A percentile compares a stretch with the other conserved stretches of the same genome.
Evolutionary conservation across 2,888 invertebrate species (phyloP).

Genomic region (Linhomoeus sp.): DNA sequence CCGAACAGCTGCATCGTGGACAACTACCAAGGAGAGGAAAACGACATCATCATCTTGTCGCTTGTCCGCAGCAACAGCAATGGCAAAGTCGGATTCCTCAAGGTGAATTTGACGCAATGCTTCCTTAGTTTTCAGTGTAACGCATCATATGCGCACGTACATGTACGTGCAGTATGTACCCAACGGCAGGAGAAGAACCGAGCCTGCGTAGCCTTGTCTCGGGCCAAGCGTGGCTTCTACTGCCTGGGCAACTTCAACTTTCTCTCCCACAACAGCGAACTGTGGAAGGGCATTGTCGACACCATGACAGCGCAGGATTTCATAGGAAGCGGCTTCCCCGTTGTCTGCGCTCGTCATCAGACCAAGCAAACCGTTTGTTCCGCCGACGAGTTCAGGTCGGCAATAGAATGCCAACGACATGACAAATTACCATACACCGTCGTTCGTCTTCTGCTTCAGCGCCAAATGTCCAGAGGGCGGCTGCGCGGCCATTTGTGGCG

Average conservation of each 20-base stretch:
- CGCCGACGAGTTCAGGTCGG: too few species aligned
- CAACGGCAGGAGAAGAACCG: constrained; percentile 21
- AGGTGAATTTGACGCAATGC: constrained; percentile 7
- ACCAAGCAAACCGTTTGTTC: constrained; percentile 6
- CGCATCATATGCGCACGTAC: too few species aligned
- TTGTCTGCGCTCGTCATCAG: constrained; percentile 12
- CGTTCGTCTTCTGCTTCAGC: too few species aligned
- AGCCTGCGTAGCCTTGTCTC: constrained; percentile 39
- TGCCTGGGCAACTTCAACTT: constrained; percentile 45
- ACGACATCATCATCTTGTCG: constrained; percentile 44
- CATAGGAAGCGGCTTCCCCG: constrained; percentile 7
- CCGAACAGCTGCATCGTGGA: too few species aligned
- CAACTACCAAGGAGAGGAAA: constrained; percentile 62
- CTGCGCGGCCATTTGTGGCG: too few species aligned
- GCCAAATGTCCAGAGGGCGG: too few species aligned
- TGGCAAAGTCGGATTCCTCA: constrained; percentile 25
- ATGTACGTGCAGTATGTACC: too few species aligned
- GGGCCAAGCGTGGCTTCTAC: constrained; percentile 50
- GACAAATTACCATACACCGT: too few species aligned
- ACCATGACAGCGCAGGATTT: too few species aligned
- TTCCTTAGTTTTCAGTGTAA: too few species aligned
- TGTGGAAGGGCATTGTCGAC: too few species aligned
- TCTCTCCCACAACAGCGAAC: constrained; percentile 11
- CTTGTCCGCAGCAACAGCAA: constrained; percentile 18
- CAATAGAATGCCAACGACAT: too few species aligned